phyloP scores from a whole-genome alignment of 2,888 invertebrate species.

The Eupithecia tripunctaria region DNA sequence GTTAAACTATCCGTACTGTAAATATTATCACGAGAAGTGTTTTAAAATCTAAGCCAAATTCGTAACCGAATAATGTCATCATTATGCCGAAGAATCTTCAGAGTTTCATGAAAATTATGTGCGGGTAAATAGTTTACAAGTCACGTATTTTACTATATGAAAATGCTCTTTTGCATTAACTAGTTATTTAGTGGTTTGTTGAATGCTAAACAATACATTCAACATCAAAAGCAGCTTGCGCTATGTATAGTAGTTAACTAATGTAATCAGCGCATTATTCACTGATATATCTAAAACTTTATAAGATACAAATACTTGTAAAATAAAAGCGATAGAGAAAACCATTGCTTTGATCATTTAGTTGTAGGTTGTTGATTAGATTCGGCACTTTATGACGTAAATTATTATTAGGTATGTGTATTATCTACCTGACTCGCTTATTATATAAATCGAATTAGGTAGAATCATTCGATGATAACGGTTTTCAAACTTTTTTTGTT shows the following conservation, averaged over 20 bases:
- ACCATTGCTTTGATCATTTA: background rate
- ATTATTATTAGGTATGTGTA: background rate
- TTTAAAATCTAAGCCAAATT: constrained; percentile 30
- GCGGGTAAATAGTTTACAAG: background rate
- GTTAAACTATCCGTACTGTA: constrained; percentile 55
- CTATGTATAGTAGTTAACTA: background rate
- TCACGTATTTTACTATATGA: background rate
- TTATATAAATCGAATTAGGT: constrained; percentile 5
- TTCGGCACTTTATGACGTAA: background rate
- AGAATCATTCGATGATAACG: background rate
- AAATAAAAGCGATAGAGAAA: background rate
- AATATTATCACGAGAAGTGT: constrained; percentile 54
- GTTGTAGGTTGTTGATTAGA: constrained; percentile 8
- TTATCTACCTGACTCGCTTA: background rate
- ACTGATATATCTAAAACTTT: background rate
- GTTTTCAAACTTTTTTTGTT: background rate
- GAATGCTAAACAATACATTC: background rate
- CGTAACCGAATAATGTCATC: constrained; percentile 18
- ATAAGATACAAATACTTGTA: background rate
- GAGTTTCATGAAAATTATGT: background rate
- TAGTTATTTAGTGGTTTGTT: background rate
- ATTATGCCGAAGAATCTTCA: background rate
- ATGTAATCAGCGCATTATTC: background rate
- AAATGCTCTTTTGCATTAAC: background rate
- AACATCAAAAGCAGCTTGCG: background rate